Percentiles rank a stretch among this genome's conserved stretches.
Conservation (phyloP, 2,888 invertebrate species). For the Resseliella maxima region DNA sequence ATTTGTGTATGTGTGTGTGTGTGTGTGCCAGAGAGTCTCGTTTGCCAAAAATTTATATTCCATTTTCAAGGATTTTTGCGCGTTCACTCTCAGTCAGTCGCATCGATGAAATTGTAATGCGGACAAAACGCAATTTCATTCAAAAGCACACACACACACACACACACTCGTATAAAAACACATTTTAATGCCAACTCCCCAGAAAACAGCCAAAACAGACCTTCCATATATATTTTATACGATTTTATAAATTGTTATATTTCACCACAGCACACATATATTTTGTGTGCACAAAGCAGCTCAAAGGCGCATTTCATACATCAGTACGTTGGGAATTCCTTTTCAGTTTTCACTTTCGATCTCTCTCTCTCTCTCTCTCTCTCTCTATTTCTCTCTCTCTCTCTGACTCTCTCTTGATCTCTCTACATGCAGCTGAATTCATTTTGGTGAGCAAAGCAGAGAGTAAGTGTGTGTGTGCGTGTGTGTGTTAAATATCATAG, state of each 20-base stretch:
- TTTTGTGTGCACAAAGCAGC: neutral
- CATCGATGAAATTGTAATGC: conserved; percentile 11
- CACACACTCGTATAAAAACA: no score
- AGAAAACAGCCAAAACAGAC: neutral
- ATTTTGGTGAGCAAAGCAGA: neutral
- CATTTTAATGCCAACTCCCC: neutral
- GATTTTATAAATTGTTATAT: neutral
- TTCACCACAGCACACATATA: neutral
- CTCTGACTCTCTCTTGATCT: neutral
- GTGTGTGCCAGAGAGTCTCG: neutral
- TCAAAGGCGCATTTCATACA: neutral
- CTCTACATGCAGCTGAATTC: neutral
- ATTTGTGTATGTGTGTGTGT: no score
- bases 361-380: no score
- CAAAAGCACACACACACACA: neutral
- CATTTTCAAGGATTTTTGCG: neutral
- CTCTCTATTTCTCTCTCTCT: no score
- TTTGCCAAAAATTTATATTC: conserved; percentile 21
- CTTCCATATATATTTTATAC: neutral
- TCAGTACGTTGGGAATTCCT: neutral
- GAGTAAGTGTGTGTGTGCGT: neutral
- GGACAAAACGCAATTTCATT: conserved; percentile 17
- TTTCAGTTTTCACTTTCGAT: no score
- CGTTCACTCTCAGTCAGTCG: neutral
- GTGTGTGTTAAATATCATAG: neutral